Percentiles rank a stretch among this genome's conserved stretches.
Evolutionary conservation across 2,797 vertebrate species (phyloP).

Genomic region (Danionella dracula): DNA sequence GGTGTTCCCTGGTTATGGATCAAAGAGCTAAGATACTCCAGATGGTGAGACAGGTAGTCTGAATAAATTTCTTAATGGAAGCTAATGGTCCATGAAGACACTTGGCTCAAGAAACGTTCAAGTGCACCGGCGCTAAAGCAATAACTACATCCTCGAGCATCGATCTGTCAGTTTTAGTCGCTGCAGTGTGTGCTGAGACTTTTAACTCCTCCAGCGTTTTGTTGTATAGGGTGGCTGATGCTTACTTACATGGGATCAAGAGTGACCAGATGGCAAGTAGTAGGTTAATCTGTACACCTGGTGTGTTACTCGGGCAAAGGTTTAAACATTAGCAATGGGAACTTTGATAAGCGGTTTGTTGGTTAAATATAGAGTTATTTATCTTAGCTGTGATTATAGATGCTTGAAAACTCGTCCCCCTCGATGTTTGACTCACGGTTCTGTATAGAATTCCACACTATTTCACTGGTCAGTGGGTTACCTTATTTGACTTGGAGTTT

Average conservation of each 20-base stretch:
- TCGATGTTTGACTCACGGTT: too few species aligned
- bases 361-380: background rate
- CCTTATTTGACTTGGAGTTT: too few species aligned
- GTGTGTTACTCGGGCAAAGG: slow-evolving; percentile 27
- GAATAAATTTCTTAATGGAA: slow-evolving; percentile 23
- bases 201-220: slow-evolving; percentile 12
- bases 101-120: slow-evolving; percentile 9
- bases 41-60: slow-evolving; percentile 26
- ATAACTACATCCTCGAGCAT: slow-evolving; percentile 2
- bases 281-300: slow-evolving; percentile 23
- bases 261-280: slow-evolving; percentile 28
- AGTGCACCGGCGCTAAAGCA: background rate
- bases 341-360: background rate
- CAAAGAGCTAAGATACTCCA: slow-evolving; percentile 4
- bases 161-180: slow-evolving; percentile 7
- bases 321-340: slow-evolving; percentile 4
- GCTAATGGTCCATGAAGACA: slow-evolving; percentile 24
- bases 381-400: background rate
- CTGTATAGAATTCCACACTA: too few species aligned
- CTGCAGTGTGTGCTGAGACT: slow-evolving; percentile 11
- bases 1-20: slow-evolving; percentile 15
- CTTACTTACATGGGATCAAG: slow-evolving; percentile 28
- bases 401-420: too few species aligned
- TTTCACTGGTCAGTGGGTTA: too few species aligned
- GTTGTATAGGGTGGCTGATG: background rate